A percentile compares a stretch with the other conserved stretches of the same genome.
Conservation (phyloP, 2,888 invertebrate genomes). For the Epinotia brunnichana region DNA sequence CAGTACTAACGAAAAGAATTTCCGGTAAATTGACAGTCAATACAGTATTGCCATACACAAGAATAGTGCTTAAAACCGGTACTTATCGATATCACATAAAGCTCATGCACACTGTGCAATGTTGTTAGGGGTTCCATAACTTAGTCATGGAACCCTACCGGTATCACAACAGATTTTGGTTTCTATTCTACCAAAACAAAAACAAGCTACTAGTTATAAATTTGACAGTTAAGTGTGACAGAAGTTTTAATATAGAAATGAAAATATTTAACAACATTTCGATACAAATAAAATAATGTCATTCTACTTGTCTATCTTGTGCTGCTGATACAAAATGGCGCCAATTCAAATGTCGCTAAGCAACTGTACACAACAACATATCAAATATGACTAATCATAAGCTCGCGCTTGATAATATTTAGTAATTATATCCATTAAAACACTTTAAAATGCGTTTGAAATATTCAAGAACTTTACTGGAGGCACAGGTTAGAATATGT, state of each 20-base stretch:
- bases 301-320: neutral
- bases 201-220: too few species aligned
- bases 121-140: conserved; percentile 3
- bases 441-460: conserved; percentile 88
- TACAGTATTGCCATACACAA: conserved; percentile 29
- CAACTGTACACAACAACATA: conserved; percentile 33
- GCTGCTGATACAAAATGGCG: conserved; percentile 4
- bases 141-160: neutral
- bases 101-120: conserved; percentile 1
- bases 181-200: too few species aligned
- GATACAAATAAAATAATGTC: too few species aligned
- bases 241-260: too few species aligned
- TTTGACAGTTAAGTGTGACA: too few species aligned
- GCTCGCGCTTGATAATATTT: neutral
- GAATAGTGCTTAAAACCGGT: conserved; percentile 23
- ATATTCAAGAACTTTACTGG: conserved; percentile 90
- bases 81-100: conserved; percentile 1
- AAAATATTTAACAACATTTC: too few species aligned
- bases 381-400: neutral
- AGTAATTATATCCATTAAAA: neutral
- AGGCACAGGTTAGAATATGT: conserved; percentile 86
- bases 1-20: conserved; percentile 70
- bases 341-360: conserved; percentile 40
- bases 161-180: neutral
- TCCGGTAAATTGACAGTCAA: conserved; percentile 48